phyloP scores from a whole-genome alignment of 2,888 invertebrate genomes.

The Diplazon laetatorius region DNA sequence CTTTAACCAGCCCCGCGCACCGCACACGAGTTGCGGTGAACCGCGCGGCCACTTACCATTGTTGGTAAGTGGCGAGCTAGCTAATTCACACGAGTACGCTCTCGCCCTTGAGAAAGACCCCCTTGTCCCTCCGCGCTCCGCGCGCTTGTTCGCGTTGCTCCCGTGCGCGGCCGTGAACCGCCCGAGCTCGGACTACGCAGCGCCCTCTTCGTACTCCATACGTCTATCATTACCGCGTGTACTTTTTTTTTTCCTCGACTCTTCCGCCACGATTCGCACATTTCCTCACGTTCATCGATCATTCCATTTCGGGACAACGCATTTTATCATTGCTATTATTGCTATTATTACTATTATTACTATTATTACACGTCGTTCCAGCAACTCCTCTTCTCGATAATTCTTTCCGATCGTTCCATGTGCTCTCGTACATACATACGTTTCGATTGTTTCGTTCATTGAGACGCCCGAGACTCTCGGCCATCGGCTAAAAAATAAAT shows the following conservation, averaged over 20 bases:
- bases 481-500: too few species aligned
- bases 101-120: slow-evolving; percentile 59
- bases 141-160: slow-evolving; percentile 18
- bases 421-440: too few species aligned
- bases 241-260: background rate
- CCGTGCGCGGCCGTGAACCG: slow-evolving; percentile 52
- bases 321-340: slow-evolving; percentile 22
- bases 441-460: too few species aligned
- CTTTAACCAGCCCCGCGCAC: background rate
- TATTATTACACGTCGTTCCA: background rate
- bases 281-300: slow-evolving; percentile 33
- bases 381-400: background rate
- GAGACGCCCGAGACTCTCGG: too few species aligned
- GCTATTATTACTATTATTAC: too few species aligned
- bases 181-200: slow-evolving; percentile 3
- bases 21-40: slow-evolving; percentile 1
- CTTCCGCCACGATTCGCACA: background rate
- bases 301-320: slow-evolving; percentile 22
- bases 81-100: slow-evolving; percentile 55
- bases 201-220: too few species aligned
- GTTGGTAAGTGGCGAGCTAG: slow-evolving; percentile 56
- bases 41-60: slow-evolving; percentile 38
- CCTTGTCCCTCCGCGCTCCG: too few species aligned
- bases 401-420: too few species aligned
- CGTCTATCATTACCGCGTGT: too few species aligned